These are phyloP conservation scores for Meloidogyne floridensis DNA, from an alignment of 1,140 invertebrate genomes.

Conservation along the genomic window DNA sequence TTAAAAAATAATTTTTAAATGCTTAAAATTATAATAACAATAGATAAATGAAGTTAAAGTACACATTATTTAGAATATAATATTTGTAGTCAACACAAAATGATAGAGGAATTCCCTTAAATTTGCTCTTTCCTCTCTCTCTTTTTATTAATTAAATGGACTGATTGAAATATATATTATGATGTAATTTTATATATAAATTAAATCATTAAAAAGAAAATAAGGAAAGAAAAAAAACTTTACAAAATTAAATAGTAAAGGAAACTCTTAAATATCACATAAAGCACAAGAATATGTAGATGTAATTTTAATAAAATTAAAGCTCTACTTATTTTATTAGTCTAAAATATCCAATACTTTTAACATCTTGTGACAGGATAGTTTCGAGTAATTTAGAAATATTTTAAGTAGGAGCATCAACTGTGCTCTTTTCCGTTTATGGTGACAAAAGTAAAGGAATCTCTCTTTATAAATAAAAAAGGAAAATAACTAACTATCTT, in stretches of 20 bases:
- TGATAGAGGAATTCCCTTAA: neutral
- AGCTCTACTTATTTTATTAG: too few species aligned
- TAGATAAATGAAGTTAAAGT: neutral
- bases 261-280: neutral
- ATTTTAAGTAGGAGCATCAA: too few species aligned
- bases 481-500: too few species aligned
- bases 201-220: neutral
- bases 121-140: neutral
- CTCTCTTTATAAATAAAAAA: too few species aligned
- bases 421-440: too few species aligned
- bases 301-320: too few species aligned
- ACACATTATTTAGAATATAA: neutral
- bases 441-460: too few species aligned
- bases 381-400: too few species aligned
- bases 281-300: neutral
- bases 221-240: neutral
- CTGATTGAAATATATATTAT: neutral
- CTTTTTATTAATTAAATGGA: neutral
- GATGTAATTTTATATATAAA: constrained; percentile 1
- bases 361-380: too few species aligned
- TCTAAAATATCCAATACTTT: too few species aligned
- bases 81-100: neutral
- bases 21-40: neutral
- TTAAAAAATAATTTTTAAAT: too few species aligned
- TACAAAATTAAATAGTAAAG: neutral